These are phyloP conservation scores for Clupea harengus DNA, from an alignment of 2,113 vertebrate species.

Conservation along the genomic window DNA sequence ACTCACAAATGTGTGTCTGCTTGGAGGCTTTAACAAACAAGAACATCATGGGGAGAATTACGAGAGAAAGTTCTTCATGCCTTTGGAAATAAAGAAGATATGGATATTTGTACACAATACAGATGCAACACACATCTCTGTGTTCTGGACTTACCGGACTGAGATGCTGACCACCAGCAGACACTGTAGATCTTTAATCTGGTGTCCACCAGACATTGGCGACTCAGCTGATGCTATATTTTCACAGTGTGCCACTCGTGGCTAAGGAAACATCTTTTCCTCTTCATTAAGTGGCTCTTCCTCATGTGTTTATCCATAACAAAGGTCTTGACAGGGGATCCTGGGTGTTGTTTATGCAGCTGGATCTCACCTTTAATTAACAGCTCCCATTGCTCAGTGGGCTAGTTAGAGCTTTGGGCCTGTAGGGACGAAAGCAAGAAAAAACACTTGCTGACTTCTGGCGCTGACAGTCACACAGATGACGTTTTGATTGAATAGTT, in stretches of 20 bases:
- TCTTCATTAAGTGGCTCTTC: not conserved
- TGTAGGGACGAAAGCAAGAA: not conserved
- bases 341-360: not conserved
- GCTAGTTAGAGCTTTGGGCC: not conserved
- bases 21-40: too few species aligned
- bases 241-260: not conserved
- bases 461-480: not conserved
- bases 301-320: not conserved
- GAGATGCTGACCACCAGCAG: not conserved
- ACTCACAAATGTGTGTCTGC: too few species aligned
- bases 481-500: not conserved
- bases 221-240: not conserved
- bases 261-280: not conserved
- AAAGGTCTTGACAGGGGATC: not conserved
- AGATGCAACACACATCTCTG: not conserved
- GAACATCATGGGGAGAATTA: too few species aligned
- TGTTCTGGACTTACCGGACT: too few species aligned
- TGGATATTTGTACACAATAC: too few species aligned
- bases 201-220: not conserved
- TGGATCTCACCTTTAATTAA: not conserved
- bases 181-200: too few species aligned
- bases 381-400: not conserved
- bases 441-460: not conserved
- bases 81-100: too few species aligned
- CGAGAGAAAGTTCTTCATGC: too few species aligned